Evolutionary conservation across 2,888 invertebrate species (phyloP).

Genomic region (Drepana falcataria): DNA sequence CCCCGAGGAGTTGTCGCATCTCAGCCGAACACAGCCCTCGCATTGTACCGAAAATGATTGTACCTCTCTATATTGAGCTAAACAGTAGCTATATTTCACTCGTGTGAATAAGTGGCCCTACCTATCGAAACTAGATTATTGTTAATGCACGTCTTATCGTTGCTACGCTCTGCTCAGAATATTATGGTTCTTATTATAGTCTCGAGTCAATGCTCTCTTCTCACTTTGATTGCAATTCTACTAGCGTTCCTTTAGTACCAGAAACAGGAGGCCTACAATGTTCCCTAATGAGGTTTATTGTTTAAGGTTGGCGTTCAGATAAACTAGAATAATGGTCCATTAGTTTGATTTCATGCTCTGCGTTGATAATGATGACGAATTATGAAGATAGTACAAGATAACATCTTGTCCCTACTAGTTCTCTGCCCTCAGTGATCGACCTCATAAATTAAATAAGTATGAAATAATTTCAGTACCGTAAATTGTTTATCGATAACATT

Average conservation of each 20-base stretch:
- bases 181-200: neutral
- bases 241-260: neutral
- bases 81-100: conserved; percentile 20
- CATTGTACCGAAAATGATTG: conserved; percentile 41
- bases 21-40: conserved; percentile 27
- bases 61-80: conserved; percentile 16
- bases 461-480: too few relatives aligned
- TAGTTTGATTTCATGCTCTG: too few relatives aligned
- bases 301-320: neutral
- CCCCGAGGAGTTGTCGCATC: conserved; percentile 43
- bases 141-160: conserved; percentile 25
- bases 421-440: too few relatives aligned
- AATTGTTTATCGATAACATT: too few relatives aligned
- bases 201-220: neutral
- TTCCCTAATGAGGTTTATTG: neutral
- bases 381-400: too few relatives aligned
- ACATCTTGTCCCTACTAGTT: too few relatives aligned
- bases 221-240: neutral
- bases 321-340: too few relatives aligned
- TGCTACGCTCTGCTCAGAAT: conserved; percentile 8
- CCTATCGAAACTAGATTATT: conserved; percentile 22
- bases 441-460: too few relatives aligned
- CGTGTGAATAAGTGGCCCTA: conserved; percentile 25
- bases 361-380: too few relatives aligned
- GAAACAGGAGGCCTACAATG: neutral